Percentiles rank a stretch among this genome's conserved stretches.
These are phyloP conservation scores for Drosophila acutilabella DNA, from an alignment of 2,888 invertebrate species.

Conservation along the genomic window DNA sequence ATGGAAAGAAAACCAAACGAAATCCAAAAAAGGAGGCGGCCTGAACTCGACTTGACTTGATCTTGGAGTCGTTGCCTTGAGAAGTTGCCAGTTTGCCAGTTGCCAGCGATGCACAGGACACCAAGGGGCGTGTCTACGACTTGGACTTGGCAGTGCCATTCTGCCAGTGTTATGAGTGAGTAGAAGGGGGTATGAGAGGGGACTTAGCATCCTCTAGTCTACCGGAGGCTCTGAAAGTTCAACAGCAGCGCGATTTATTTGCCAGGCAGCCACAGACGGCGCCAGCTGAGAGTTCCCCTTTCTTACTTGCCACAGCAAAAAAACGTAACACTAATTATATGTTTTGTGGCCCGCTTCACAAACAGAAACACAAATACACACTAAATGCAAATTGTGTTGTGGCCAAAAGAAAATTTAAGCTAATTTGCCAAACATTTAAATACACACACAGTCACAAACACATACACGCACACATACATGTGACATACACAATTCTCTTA, in stretches of 20 bases:
- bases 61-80: conserved; percentile 42
- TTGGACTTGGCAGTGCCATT: conserved; percentile 70
- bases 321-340: conserved; percentile 73
- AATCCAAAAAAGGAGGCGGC: conserved; percentile 6
- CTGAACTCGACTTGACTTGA: conserved; percentile 23
- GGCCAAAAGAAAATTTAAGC: conserved; percentile 68
- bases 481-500: conserved; percentile 25
- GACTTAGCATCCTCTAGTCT: conserved; percentile 30
- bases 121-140: conserved; percentile 58
- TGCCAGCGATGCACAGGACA: conserved; percentile 67
- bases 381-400: conserved; percentile 69
- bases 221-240: conserved; percentile 78
- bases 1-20: background rate
- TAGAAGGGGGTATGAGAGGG: background rate
- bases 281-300: conserved; percentile 70
- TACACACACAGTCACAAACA: conserved; percentile 50
- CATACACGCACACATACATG: conserved; percentile 13
- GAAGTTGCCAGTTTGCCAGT: conserved; percentile 56
- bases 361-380: conserved; percentile 28
- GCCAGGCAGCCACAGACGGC: conserved; percentile 70
- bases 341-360: conserved; percentile 49
- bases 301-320: conserved; percentile 38
- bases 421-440: conserved; percentile 77
- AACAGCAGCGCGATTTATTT: conserved; percentile 84
- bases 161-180: conserved; percentile 20